These are phyloP conservation scores for Spondyliosoma cantharus DNA, from an alignment of 2,797 vertebrate species.

Conservation along the genomic window DNA sequence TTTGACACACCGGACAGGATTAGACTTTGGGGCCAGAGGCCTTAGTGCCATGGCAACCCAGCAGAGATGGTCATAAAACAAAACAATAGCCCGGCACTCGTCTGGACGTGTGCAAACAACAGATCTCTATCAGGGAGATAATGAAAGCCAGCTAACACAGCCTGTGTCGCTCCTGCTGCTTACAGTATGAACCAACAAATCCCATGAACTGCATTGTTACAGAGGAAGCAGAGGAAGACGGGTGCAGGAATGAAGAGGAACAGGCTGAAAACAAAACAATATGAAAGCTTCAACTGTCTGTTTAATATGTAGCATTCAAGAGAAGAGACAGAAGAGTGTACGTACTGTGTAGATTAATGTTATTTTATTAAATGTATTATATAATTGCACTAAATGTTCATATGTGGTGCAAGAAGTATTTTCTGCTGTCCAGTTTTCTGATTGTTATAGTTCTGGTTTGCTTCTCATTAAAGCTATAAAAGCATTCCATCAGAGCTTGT, in stretches of 20 bases:
- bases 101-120: conserved; percentile 84
- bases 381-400: conserved; percentile 52
- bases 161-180: conserved; percentile 49
- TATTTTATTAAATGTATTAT: conserved; percentile 50
- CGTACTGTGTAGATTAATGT: conserved; percentile 41
- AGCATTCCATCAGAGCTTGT: conserved; percentile 73
- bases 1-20: conserved; percentile 83
- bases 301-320: conserved; percentile 71
- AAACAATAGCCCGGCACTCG: conserved; percentile 79
- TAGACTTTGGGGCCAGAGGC: conserved; percentile 81
- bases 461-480: conserved; percentile 55
- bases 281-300: conserved; percentile 26
- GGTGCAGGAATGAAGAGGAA: conserved; percentile 24
- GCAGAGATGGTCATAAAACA: conserved; percentile 87
- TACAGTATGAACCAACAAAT: conserved; percentile 64
- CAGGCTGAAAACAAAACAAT: conserved; percentile 19
- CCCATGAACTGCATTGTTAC: conserved; percentile 44
- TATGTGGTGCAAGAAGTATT: conserved; percentile 42
- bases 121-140: conserved; percentile 82
- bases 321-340: conserved; percentile 34
- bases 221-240: conserved; percentile 46
- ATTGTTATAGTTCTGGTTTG: conserved; percentile 27
- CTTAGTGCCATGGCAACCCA: conserved; percentile 82
- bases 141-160: conserved; percentile 62
- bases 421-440: conserved; percentile 54